phyloP scores from a whole-genome alignment of 2,113 vertebrate species.

The Pavo muticus region DNA sequence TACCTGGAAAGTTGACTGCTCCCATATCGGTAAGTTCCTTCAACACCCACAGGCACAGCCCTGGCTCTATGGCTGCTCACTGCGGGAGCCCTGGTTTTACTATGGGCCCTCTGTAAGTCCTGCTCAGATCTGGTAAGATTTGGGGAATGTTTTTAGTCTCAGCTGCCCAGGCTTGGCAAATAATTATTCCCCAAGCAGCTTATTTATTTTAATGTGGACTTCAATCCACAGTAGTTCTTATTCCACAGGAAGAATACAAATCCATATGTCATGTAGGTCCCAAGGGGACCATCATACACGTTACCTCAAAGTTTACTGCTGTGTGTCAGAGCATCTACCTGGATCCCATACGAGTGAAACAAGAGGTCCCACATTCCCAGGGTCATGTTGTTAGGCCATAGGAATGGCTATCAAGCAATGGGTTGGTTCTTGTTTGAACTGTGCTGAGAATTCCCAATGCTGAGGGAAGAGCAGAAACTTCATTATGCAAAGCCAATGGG shows the following conservation, averaged over 20 bases:
- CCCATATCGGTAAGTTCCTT: not conserved
- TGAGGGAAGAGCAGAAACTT: not conserved
- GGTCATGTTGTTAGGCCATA: not conserved
- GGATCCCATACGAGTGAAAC: not conserved
- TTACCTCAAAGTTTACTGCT: not conserved
- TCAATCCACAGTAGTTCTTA: not conserved
- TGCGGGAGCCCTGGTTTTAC: not conserved
- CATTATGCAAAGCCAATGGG: not conserved
- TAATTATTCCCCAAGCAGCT: not conserved
- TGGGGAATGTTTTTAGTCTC: not conserved
- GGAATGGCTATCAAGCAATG: not conserved
- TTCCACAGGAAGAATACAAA: not conserved
- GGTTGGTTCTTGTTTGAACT: not conserved
- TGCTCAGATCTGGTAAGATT: not conserved
- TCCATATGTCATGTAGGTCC: not conserved
- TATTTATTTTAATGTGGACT: not conserved
- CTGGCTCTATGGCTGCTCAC: rapidly evolving
- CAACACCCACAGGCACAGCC: not conserved
- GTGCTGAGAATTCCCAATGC: not conserved
- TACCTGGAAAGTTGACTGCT: not conserved
- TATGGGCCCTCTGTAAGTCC: not conserved
- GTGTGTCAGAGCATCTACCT: not conserved
- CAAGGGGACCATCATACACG: rapidly evolving
- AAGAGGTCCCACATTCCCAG: not conserved
- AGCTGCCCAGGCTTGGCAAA: not conserved